Percentiles rank a stretch among this genome's conserved stretches.
phyloP scores from a whole-genome alignment of 2,113 vertebrate genomes.

The Chaetura pelagica region DNA sequence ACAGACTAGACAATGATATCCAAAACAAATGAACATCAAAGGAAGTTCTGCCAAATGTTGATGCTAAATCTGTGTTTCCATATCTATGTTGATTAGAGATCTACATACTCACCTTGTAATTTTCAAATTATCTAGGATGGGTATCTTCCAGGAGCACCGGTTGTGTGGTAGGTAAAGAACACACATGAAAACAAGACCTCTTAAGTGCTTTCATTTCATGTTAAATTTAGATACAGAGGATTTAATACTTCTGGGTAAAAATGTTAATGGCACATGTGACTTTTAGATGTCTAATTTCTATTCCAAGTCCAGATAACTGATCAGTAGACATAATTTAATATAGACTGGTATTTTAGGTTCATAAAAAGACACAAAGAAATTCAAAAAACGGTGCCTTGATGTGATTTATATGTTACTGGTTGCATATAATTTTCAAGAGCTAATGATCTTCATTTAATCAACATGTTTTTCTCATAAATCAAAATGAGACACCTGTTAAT shows the following conservation, averaged over 20 bases:
- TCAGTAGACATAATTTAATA: not conserved
- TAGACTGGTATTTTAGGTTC: not conserved
- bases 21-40: not conserved
- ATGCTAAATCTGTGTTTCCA: not conserved
- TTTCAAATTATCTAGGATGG: not conserved
- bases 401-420: not conserved
- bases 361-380: not conserved
- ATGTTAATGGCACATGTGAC: not conserved
- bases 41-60: not conserved
- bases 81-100: not conserved
- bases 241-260: not conserved
- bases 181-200: not conserved
- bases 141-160: not conserved
- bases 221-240: not conserved
- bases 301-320: not conserved
- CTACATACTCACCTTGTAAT: not conserved
- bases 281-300: not conserved
- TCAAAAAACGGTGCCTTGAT: not conserved
- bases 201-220: not conserved
- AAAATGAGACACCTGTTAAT: not conserved
- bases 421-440: not conserved
- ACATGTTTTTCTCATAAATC: not conserved
- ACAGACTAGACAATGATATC: not conserved
- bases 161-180: not conserved
- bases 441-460: constrained; percentile 2